phyloP scores from a whole-genome alignment of 2,113 vertebrate species.

The Perccottus glenii region DNA sequence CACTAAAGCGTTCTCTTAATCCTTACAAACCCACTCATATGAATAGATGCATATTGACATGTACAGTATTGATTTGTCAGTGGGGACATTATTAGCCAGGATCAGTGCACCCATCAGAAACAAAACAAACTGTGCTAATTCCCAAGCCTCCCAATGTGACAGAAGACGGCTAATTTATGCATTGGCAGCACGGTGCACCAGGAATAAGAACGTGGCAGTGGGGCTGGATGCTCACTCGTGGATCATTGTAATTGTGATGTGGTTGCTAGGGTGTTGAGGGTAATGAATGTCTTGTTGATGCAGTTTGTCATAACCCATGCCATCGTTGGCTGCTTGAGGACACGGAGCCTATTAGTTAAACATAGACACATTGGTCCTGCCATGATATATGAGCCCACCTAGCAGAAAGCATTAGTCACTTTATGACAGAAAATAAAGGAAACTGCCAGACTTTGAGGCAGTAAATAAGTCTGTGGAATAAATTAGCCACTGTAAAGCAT shows the following conservation, averaged over 20 bases:
- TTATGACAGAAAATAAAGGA: conserved; percentile 45
- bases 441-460: conserved; percentile 21
- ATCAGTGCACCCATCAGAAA: conserved; percentile 23
- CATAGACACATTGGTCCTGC: conserved; percentile 40
- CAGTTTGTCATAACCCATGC: conserved; percentile 72
- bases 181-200: conserved; percentile 33
- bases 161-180: conserved; percentile 71
- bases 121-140: conserved; percentile 63
- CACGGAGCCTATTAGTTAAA: conserved; percentile 69
- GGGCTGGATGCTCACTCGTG: conserved; percentile 58
- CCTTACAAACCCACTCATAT: neutral
- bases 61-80: conserved; percentile 42
- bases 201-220: conserved; percentile 30
- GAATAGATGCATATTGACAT: conserved; percentile 17
- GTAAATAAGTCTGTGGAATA: conserved; percentile 23
- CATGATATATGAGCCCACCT: conserved; percentile 57
- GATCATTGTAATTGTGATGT: conserved; percentile 66
- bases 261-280: conserved; percentile 64
- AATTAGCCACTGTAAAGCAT: conserved; percentile 1
- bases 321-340: conserved; percentile 51
- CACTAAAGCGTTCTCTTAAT: neutral
- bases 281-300: conserved; percentile 73
- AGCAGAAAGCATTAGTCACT: conserved; percentile 53
- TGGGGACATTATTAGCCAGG: conserved; percentile 50
- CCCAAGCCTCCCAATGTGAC: conserved; percentile 48